Conservation (phyloP, 2,888 invertebrate genomes). For the Drosophila silvestris region DNA sequence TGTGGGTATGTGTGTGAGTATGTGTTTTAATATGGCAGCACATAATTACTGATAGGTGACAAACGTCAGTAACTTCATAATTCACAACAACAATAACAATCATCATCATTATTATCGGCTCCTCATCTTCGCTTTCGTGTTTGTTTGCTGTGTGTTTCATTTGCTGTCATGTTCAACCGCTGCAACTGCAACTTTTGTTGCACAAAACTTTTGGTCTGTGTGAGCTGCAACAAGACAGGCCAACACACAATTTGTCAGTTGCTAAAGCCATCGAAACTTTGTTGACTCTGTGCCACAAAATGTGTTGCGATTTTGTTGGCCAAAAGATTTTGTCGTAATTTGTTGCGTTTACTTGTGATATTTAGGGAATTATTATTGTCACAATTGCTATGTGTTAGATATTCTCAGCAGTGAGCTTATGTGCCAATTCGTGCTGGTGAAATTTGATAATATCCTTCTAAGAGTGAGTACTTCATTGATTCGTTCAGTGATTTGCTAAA, state of each 20-base stretch:
- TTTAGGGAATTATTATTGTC: constrained; percentile 9
- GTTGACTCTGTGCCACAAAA: constrained; percentile 16
- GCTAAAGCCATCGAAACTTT: constrained; percentile 7
- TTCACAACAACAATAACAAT: constrained; percentile 3
- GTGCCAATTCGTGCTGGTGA: too few species aligned
- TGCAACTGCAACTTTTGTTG: constrained; percentile 36
- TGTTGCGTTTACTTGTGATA: constrained; percentile 17
- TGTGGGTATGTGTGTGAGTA: not conserved
- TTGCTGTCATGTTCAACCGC: constrained; percentile 14
- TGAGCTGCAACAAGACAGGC: not conserved
- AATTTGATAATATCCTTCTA: too few species aligned
- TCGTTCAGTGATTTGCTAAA: not conserved
- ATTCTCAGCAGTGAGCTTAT: not conserved
- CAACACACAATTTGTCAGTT: constrained; percentile 16
- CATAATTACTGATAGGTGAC: constrained; percentile 29
- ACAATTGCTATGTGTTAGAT: not conserved
- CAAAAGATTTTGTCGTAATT: constrained; percentile 23
- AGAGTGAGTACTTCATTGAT: not conserved
- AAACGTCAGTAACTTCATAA: constrained; percentile 17
- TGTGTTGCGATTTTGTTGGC: constrained; percentile 34
- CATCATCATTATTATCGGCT: not conserved
- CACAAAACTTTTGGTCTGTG: constrained; percentile 8
- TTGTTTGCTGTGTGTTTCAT: not conserved
- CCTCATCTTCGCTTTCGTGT: not conserved
- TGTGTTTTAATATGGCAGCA: not conserved